phyloP scores from a whole-genome alignment of 2,113 vertebrate genomes.

The Ia io region DNA sequence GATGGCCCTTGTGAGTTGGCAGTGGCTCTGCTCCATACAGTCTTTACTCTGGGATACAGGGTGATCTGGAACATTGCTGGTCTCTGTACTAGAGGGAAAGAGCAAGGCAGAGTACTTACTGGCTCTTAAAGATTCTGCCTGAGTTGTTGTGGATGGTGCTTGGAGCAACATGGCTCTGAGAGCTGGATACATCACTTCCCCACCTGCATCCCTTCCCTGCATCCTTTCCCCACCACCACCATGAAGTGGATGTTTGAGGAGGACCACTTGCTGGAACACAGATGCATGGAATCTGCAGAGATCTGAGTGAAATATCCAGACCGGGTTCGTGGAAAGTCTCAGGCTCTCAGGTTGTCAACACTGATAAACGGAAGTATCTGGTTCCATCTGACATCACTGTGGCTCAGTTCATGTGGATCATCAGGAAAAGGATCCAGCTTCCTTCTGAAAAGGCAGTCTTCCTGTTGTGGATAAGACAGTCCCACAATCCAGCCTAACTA shows the following conservation, averaged over 20 bases:
- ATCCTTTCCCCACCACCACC: slow-evolving; percentile 56
- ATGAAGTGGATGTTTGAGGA: slow-evolving; percentile 99
- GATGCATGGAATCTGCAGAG: slow-evolving; percentile 96
- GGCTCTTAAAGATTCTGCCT: not conserved
- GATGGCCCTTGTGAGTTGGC: not conserved
- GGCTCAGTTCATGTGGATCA: slow-evolving; percentile 99
- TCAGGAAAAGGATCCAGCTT: slow-evolving; percentile 98
- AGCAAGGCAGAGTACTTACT: not conserved
- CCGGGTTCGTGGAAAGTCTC: slow-evolving; percentile 98
- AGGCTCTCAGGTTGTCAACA: slow-evolving; percentile 97
- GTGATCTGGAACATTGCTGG: not conserved
- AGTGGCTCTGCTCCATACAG: not conserved
- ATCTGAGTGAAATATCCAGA: slow-evolving; percentile 96
- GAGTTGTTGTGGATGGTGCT: slow-evolving; percentile 75
- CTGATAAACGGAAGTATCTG: slow-evolving; percentile 98
- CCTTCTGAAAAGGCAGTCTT: slow-evolving; percentile 99
- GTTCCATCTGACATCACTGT: slow-evolving; percentile 98
- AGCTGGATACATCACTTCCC: slow-evolving; percentile 55
- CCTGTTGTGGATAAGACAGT: slow-evolving; percentile 98
- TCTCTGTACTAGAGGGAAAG: not conserved
- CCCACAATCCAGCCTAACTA: slow-evolving; percentile 97
- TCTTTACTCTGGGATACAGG: not conserved
- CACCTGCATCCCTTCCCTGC: not conserved
- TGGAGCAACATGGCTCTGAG: slow-evolving; percentile 67
- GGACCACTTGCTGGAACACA: slow-evolving; percentile 96